Base-by-base conservation (phyloP, 1,140 invertebrate species). In the Elymnias hypermnestra region DNA sequence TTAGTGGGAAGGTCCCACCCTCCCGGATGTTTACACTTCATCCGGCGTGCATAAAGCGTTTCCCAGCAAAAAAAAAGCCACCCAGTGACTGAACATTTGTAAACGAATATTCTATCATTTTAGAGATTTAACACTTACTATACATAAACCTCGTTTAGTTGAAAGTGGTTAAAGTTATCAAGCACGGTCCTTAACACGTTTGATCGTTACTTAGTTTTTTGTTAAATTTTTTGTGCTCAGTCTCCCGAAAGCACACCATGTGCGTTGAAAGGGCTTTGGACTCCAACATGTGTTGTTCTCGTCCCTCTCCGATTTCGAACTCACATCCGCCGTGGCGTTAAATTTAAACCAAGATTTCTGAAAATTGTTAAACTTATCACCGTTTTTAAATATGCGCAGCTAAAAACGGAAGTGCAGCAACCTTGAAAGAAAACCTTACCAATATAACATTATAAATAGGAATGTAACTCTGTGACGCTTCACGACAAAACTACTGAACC, bases 271-370 rank as follows among this genome's bases (percentile, higher is more conserved):
- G 53, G 50, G 42, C 42, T 45, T 53, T 49, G 29, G 38, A 56
- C 38, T 49, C 17, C 9, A 29, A 14, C 21, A 40, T 38, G 49
- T 65, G 61, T 64, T 66, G 63, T 67, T 46, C 56, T 60, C 55
- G 18, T 52, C 47, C 40, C 47, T 44, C 52, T 46, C 41, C 36
- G 43, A 31, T 51, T n/a, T n/a, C n/a, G n/a, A n/a, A n/a, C n/a
- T n/a, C n/a, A 57, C 65, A 72, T 67, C 66, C 61, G 66, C 66
- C n/a, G 19, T 22, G 29, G 22, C 17, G 26, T 44, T 22, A 43
- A 37, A 28, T 33, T 38, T 41, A 49, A 49, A 38, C 22, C 17
- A 18, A 46, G 35, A 46, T 46, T 38, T 19, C 29, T 33, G 15
- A 33, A 33, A 33, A 33, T 33, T 29, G 10, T 10, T 29, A n/a